Evolutionary conservation across 2,113 vertebrate species (phyloP).

Genomic region (Guaruba guarouba): DNA sequence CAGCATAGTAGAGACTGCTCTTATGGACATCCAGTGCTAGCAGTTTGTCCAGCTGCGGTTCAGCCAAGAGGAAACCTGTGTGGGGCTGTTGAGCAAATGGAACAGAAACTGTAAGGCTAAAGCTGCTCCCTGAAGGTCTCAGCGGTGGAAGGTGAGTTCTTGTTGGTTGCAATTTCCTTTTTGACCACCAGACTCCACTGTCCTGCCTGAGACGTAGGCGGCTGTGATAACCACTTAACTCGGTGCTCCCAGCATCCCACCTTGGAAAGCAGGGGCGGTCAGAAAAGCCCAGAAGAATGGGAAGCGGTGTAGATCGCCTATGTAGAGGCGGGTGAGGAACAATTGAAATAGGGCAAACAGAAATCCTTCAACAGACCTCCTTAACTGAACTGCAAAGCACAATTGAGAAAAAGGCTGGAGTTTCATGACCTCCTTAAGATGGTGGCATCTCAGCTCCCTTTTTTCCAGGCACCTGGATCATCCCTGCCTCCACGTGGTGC

Average conservation of each 20-base stretch:
- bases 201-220: background rate
- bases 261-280: background rate
- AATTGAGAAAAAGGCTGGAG: background rate
- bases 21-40: fast-evolving
- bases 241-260: fast-evolving
- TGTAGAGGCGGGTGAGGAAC: background rate
- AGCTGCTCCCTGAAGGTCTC: background rate
- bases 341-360: background rate
- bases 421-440: background rate
- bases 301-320: background rate
- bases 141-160: background rate
- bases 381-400: background rate
- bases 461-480: background rate
- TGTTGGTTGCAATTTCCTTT: background rate
- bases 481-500: fast-evolving
- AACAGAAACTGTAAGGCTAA: background rate
- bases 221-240: background rate
- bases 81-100: background rate
- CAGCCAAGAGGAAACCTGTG: background rate
- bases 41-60: background rate
- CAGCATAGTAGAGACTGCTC: fast-evolving
- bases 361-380: background rate
- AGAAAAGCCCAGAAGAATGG: background rate
- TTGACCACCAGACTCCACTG: slow-evolving; percentile 47
- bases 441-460: background rate